These are phyloP conservation scores for Probosciger aterrimus DNA, from an alignment of 2,113 vertebrate genomes.

Conservation along the genomic window DNA sequence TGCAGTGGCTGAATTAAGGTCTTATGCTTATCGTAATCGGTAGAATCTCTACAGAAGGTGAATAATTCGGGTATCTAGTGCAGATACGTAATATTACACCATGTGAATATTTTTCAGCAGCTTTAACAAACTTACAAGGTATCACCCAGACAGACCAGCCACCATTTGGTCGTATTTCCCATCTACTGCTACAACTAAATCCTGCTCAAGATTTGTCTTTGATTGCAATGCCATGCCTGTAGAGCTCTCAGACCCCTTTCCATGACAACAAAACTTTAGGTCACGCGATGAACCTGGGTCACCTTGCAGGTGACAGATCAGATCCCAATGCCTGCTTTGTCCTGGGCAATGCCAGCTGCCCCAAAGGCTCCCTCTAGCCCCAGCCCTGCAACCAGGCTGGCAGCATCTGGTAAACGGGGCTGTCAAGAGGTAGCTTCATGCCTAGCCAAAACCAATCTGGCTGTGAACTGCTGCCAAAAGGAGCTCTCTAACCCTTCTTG, in stretches of 20 bases:
- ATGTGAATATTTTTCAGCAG: not conserved
- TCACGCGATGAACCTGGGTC: fast-evolving
- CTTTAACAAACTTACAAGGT: not conserved
- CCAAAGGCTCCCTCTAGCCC: not conserved
- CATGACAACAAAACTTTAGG: not conserved
- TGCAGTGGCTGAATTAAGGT: not conserved
- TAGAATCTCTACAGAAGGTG: not conserved
- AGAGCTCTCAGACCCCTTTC: not conserved
- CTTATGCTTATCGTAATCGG: not conserved
- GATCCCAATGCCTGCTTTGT: fast-evolving
- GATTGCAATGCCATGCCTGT: not conserved
- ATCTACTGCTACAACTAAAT: not conserved
- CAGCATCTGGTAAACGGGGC: fast-evolving
- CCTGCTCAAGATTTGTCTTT: not conserved
- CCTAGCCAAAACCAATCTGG: not conserved
- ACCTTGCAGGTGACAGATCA: not conserved
- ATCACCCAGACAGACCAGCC: not conserved
- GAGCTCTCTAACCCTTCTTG: not conserved
- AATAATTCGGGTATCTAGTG: not conserved
- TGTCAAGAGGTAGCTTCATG: not conserved
- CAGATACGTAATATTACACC: not conserved
- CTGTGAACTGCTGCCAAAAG: not conserved
- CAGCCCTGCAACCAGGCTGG: not conserved
- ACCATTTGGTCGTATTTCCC: not conserved
- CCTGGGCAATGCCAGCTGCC: fast-evolving